Base-by-base conservation (phyloP, 2,113 vertebrate species). In the Cryptomyrus ogoouensis region DNA sequence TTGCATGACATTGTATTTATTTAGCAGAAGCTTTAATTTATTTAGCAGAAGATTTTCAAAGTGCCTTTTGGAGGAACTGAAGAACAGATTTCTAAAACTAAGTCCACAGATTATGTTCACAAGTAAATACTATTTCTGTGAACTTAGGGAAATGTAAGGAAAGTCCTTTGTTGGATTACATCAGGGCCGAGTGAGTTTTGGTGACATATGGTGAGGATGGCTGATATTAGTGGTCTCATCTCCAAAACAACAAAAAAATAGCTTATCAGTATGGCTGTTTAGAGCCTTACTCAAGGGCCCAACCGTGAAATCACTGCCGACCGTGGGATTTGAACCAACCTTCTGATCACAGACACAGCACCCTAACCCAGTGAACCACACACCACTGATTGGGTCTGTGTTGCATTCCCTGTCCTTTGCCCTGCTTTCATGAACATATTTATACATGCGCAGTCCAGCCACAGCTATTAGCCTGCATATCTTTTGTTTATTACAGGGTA, bases 391-490 rank as follows among this genome's bases (percentile, higher is more conserved):
- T 66, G 62, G 62, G 3, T 27, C 9, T 66, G n/a, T 27, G 62
- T 66, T 27, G 9, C 62, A 31, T 27, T 27, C 9, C 9, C n/a
- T 66, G 62, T 31, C 47, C 13, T 27, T 31, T 87, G 1, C 49
- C 27, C 91, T 94, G 91, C 92, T 90, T 90, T 93, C 92, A 92
- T 92, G 93, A 95, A 94, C 94, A 92, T 92, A 94, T 95, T 94
- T 91, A 93, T 91, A 92, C 95, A 93, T 93, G 95, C 89, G 90
- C 94, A 91, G 93, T 93, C 94, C 93, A 93, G 92, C 92, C 93
- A 92, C 92, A 91, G 90, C 93, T 93, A 92, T 94, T 39, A 19
- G 88, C 80, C 88, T 88, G 91, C 88, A 91, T 90, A 93, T 83
- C 8, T 35, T 44, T 62, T 91, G 85, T 77, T 87, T 83, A 87